Evolutionary conservation across 2,888 invertebrate species (phyloP).

Genomic region (Pollenia amentaria): DNA sequence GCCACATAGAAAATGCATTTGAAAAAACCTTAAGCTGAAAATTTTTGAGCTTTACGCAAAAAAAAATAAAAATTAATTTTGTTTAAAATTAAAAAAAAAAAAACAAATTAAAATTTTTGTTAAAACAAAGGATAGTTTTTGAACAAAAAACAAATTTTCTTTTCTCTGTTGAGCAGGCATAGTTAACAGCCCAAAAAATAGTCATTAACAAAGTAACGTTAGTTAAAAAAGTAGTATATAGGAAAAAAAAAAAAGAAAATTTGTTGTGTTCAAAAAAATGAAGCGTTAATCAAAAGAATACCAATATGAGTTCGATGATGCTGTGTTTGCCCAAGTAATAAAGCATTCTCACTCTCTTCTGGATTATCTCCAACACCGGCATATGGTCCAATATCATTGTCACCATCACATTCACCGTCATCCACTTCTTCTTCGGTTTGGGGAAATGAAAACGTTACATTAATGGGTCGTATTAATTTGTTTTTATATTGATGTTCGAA

Average conservation of each 20-base stretch:
- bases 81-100: conserved; percentile 51
- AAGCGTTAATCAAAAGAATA: conserved; percentile 84
- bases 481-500: conserved; percentile 95
- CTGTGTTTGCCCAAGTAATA: conserved; percentile 85
- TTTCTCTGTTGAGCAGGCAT: conserved; percentile 44
- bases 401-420: conserved; percentile 84
- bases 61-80: conserved; percentile 65
- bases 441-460: conserved; percentile 94
- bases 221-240: conserved; percentile 39
- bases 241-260: conserved; percentile 66
- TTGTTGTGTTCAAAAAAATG: conserved; percentile 75
- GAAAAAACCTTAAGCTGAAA: conserved; percentile 69
- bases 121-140: conserved; percentile 77
- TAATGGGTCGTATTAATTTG: conserved; percentile 92
- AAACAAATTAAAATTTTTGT: conserved; percentile 59
- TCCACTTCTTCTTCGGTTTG: conserved; percentile 89
- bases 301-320: conserved; percentile 85
- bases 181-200: conserved; percentile 44
- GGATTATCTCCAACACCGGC: conserved; percentile 83
- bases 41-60: conserved; percentile 31
- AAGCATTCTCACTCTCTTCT: conserved; percentile 85
- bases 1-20: conserved; percentile 36
- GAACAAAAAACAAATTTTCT: conserved; percentile 70
- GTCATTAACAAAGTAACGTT: conserved; percentile 34
- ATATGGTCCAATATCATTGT: conserved; percentile 80